Percentiles rank a stretch among this genome's conserved stretches.
Evolutionary conservation across 2,888 invertebrate species (phyloP).

Genomic region (Rhimphoctona megacephalus): DNA sequence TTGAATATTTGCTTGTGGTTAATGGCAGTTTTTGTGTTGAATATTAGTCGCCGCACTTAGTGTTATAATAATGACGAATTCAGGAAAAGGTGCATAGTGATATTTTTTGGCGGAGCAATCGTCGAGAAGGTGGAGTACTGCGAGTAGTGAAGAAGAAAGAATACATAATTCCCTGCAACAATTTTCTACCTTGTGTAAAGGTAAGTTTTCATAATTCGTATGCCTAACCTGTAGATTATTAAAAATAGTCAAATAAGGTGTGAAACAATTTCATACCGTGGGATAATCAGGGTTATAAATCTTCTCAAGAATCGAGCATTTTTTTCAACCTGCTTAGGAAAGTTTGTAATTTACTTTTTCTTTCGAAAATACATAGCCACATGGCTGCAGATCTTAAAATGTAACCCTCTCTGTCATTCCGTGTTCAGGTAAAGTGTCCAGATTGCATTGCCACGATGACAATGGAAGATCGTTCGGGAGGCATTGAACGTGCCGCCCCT

Average conservation of each 20-base stretch:
- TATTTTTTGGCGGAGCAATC: slow-evolving; percentile 21
- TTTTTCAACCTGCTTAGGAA: neutral
- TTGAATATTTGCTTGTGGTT: slow-evolving; percentile 18
- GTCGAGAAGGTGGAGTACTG: neutral
- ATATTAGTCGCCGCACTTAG: slow-evolving; percentile 14
- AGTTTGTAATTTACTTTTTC: neutral
- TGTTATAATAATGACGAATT: slow-evolving; percentile 46
- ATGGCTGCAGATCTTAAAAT: neutral
- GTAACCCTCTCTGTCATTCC: slow-evolving; percentile 1
- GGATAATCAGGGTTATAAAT: neutral
- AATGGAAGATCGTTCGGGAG: slow-evolving; percentile 84
- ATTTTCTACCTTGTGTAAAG: slow-evolving; percentile 43
- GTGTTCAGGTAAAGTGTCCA: slow-evolving; percentile 59
- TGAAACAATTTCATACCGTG: neutral
- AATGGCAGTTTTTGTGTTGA: slow-evolving; percentile 42
- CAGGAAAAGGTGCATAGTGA: slow-evolving; percentile 40
- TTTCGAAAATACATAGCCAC: neutral
- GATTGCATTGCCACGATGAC: slow-evolving; percentile 80
- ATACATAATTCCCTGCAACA: slow-evolving; percentile 3
- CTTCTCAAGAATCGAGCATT: neutral
- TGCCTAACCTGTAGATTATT: neutral
- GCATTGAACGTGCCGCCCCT: slow-evolving; percentile 82
- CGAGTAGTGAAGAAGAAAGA: slow-evolving; percentile 18
- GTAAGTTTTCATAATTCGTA: slow-evolving; percentile 41
- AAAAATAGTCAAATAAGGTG: neutral